Percentiles rank a stretch among this genome's conserved stretches.
phyloP scores from a whole-genome alignment of 2,797 vertebrate species.

The Petrocephalus sullivani region DNA sequence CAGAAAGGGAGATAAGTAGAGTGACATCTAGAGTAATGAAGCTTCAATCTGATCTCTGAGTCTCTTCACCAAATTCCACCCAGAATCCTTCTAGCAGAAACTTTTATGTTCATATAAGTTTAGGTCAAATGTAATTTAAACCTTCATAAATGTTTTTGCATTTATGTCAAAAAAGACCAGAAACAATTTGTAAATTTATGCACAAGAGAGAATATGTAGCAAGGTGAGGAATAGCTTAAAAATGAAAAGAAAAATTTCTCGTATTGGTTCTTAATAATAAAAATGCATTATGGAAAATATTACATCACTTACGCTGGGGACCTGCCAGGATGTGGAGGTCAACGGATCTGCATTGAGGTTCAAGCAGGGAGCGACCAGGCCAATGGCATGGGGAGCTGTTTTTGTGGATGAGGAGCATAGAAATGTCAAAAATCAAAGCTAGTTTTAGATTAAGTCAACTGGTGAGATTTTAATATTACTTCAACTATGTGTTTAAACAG shows the following conservation, averaged over 20 bases:
- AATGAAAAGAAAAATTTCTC: background rate
- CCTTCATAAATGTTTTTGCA: background rate
- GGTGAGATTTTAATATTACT: background rate
- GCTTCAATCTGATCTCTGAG: constrained; percentile 38
- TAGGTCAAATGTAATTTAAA: background rate
- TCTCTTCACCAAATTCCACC: constrained; percentile 39
- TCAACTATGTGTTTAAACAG: background rate
- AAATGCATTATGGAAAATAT: background rate
- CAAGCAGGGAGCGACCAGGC: background rate
- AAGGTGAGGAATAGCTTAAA: background rate
- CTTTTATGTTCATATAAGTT: background rate
- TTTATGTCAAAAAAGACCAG: background rate
- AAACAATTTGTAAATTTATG: background rate
- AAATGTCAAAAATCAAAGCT: background rate
- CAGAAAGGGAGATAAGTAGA: constrained; percentile 34
- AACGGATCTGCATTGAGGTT: background rate
- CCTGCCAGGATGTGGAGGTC: background rate
- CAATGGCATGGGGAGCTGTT: background rate
- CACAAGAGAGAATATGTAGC: background rate
- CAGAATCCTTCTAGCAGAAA: constrained; percentile 11
- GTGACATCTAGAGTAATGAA: constrained; percentile 48
- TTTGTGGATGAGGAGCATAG: background rate
- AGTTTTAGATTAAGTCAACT: background rate
- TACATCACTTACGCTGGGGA: background rate
- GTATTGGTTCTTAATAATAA: background rate